Base-by-base conservation (phyloP, 2,797 vertebrate species). In the Aulostomus chinensis region DNA sequence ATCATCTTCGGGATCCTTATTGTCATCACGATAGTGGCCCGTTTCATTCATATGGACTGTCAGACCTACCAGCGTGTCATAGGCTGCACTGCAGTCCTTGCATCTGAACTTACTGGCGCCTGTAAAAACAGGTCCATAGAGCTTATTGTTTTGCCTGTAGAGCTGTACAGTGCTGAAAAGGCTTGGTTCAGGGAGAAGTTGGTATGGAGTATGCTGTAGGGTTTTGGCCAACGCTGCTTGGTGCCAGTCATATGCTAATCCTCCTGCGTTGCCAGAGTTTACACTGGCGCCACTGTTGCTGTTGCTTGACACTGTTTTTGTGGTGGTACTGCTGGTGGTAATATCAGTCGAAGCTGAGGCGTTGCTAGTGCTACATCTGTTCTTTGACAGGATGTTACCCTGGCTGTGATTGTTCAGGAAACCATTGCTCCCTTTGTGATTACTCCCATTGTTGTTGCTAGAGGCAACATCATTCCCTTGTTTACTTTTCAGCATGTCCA, bases 41-140 rank as follows among this genome's bases (percentile, higher is more conserved):
- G 94, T 95, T 86, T 98, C 97, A 0, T 98, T 98, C 97, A 99
- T 99, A 88, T 99, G 97, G 68, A 99, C 96, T 0, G 97, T 99
- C 61, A 99, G 89, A 24, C 95, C 95, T 60, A 99, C 97, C 78
- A 99, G 86, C 0, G 97, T 99, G 88, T 99, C 97, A 4, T 99
- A 99, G 3, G 97, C 97, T 0, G 88, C 96, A 6, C 96, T 99
- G 78, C 97, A 99, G 89, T 99, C 97, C 88, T 96, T 97, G 88
- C 97, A 99, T 40, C 97, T 91, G 83, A 99, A 98, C 89, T 98
- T 98, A 79, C 96, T 99, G 75, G 97, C 96, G 2, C 96, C 97
- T 0, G 96, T 99, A 78, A 98, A 99, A 43, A 98, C 95, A 0
- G 97, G 95, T 45, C 97, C 97, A 1, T 97, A 99, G 1, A 98